phyloP scores from a whole-genome alignment of 2,888 invertebrate species.

The Germaria angustata region DNA sequence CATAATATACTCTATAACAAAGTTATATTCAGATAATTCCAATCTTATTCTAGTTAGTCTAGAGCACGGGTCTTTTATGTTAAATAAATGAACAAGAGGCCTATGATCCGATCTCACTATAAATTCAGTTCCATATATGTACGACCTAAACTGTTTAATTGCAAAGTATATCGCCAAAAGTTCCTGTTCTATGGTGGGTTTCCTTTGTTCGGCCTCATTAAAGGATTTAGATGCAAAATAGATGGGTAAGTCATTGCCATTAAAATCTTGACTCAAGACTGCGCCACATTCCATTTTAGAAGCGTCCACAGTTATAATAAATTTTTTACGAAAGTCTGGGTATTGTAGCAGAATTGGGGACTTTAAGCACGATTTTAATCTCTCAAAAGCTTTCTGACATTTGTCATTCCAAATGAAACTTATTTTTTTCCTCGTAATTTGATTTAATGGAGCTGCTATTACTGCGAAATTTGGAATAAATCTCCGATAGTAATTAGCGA shows the following conservation, averaged over 20 bases:
- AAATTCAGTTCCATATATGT: slow-evolving; percentile 64
- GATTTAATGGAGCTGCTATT: neutral
- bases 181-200: slow-evolving; percentile 53
- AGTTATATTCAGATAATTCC: slow-evolving; percentile 28
- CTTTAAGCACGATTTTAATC: neutral
- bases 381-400: slow-evolving; percentile 13
- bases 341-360: slow-evolving; percentile 19
- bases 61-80: slow-evolving; percentile 13
- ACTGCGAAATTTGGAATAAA: neutral
- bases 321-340: slow-evolving; percentile 7
- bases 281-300: slow-evolving; percentile 32
- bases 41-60: slow-evolving; percentile 23
- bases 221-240: too few relatives aligned
- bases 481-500: neutral
- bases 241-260: too few relatives aligned
- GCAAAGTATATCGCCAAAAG: slow-evolving; percentile 67
- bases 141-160: slow-evolving; percentile 67
- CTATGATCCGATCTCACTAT: slow-evolving; percentile 68
- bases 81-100: slow-evolving; percentile 68
- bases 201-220: neutral
- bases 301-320: slow-evolving; percentile 43
- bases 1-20: slow-evolving; percentile 18
- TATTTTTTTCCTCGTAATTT: neutral
- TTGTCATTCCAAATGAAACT: slow-evolving; percentile 7
- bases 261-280: too few relatives aligned